These are phyloP conservation scores for Crocallis elinguaria DNA, from an alignment of 2,888 invertebrate genomes.

Conservation along the genomic window DNA sequence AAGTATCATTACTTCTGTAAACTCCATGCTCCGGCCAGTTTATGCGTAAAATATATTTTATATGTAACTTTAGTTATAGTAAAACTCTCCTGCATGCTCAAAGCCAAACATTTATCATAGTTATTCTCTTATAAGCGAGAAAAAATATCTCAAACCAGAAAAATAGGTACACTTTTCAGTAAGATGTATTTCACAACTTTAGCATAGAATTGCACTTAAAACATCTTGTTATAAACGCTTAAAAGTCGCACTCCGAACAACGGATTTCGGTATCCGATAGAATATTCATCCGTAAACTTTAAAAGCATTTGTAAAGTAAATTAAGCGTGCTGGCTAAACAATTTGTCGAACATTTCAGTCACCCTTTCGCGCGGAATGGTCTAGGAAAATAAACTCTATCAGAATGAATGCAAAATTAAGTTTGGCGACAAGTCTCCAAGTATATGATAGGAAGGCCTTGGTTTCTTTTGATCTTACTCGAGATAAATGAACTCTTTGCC, in stretches of 20 bases:
- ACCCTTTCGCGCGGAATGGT: conserved; percentile 33
- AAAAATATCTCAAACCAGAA: too few relatives aligned
- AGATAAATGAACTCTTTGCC: too few relatives aligned
- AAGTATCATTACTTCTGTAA: too few relatives aligned
- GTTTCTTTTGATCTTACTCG: too few relatives aligned
- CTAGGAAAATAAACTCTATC: conserved; percentile 36
- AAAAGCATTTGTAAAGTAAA: conserved; percentile 73
- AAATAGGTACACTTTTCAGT: too few relatives aligned
- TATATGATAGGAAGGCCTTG: conserved; percentile 17
- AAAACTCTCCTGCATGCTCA: too few relatives aligned
- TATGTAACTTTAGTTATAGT: too few relatives aligned
- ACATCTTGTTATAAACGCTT: conserved; percentile 21
- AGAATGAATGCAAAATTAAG: conserved; percentile 30
- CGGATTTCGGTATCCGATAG: conserved; percentile 48
- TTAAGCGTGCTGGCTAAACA: conserved; percentile 66
- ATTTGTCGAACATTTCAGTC: conserved; percentile 63
- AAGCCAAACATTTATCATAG: too few relatives aligned
- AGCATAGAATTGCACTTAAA: conserved; percentile 4
- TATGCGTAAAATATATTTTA: too few relatives aligned
- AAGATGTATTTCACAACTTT: too few relatives aligned
- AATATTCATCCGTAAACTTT: conserved; percentile 61
- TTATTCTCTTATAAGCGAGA: too few relatives aligned
- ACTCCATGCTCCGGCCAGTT: too few relatives aligned
- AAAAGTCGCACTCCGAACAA: conserved; percentile 37
- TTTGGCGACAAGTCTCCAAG: conserved; percentile 29